Evolutionary conservation across 1,140 invertebrate species (phyloP), one percentile per base, ranked within the genome.

Genomic region (Ridgeia piscesae): DNA sequence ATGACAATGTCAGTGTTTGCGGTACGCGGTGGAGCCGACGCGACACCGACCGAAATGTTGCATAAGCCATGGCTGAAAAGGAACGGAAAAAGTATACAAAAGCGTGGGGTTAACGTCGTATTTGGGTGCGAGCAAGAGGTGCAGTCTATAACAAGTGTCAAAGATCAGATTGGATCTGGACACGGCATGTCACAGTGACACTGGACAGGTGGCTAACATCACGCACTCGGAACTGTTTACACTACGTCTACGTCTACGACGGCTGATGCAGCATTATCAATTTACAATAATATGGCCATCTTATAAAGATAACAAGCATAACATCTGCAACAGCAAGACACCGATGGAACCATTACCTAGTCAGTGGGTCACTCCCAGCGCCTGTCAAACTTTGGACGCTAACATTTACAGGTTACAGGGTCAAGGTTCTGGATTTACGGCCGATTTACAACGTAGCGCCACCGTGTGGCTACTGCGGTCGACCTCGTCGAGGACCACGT

Each of bases 391-490:
- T 77, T 77, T 77, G 58, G 58, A 77, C n/a, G n/a, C n/a, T n/a
- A n/a, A n/a, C n/a, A n/a, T 21, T 31, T 6, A 77, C 27, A 77
- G n/a, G n/a, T n/a, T n/a, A 77, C 14, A 77, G 42, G 58, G 58
- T 77, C 58, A 77, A 77, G 58, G 58, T 77, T 77, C 58, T 77
- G 58, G 58, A 77, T 77, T n/a, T n/a, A n/a, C n/a, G n/a, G n/a
- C n/a, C 4, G 11, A 77, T 6, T 31, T n/a, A n/a, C n/a, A n/a
- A 77, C 27, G 58, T 77, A 21, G 58, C 58, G 58, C 58, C 4
- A 77, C 58, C 58, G 27, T 8, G 6, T 8, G 58, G 58, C 58
- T 31, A 77, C 58, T 4, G 17, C 17, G 58, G 11, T 42, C 42
- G 4, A n/a, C n/a, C n/a, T n/a, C n/a, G n/a, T n/a, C n/a, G n/a